Conservation (phyloP, 2,113 vertebrate genomes). For the Burhinus bistriatus region DNA sequence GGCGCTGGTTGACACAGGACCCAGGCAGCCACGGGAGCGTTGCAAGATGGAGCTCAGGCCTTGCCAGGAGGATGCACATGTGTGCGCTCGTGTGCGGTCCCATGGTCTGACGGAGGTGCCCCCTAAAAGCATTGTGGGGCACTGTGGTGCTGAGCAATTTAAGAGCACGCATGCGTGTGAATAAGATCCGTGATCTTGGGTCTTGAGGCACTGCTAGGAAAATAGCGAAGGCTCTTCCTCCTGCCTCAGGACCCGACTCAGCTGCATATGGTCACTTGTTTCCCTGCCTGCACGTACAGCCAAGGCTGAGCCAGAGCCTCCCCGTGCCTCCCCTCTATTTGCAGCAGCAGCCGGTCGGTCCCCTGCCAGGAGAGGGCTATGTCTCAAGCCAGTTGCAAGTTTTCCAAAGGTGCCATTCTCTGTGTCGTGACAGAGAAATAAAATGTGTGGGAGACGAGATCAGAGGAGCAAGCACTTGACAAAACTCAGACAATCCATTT, state of each 20-base stretch:
- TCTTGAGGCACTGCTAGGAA: neutral
- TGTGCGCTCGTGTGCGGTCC: neutral
- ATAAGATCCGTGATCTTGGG: neutral
- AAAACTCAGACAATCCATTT: neutral
- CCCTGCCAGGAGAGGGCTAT: neutral
- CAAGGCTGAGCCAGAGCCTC: neutral
- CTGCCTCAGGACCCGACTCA: neutral
- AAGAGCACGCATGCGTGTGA: fast-evolving
- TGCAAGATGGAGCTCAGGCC: neutral
- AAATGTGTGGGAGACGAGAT: neutral
- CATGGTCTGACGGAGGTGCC: neutral
- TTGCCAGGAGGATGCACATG: neutral
- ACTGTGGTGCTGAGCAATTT: fast-evolving
- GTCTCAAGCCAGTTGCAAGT: neutral
- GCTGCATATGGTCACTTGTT: neutral
- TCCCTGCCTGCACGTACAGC: neutral
- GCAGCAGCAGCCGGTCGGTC: no score
- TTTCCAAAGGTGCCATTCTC: neutral
- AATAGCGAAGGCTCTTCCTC: neutral
- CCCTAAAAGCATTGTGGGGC: fast-evolving
- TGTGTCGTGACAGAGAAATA: neutral
- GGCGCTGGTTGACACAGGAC: no score
- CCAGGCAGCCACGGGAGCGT: neutral
- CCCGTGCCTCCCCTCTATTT: neutral
- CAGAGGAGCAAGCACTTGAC: neutral